phyloP scores from a whole-genome alignment of 53 echinoderm and acorn worm genomes.

The Holothuria scabra region DNA sequence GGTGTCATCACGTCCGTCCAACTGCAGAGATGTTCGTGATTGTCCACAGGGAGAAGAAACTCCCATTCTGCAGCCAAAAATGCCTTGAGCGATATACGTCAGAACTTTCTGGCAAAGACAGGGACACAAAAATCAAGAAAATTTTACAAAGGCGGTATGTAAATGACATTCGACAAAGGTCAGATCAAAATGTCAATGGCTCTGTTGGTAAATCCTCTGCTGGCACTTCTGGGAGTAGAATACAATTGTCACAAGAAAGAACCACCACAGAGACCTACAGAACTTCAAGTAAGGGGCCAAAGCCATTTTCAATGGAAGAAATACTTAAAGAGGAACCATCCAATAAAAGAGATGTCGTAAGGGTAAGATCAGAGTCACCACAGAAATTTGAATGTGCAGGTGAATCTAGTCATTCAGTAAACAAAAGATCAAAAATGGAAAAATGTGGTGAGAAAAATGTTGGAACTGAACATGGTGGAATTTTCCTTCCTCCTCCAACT shows the following conservation, averaged over 20 bases:
- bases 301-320: too few relatives aligned
- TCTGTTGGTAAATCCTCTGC: too few relatives aligned
- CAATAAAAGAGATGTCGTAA: too few relatives aligned
- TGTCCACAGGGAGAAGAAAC: slow-evolving; percentile 58
- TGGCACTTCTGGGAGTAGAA: too few relatives aligned
- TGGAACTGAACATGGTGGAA: background rate
- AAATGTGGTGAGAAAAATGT: background rate
- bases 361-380: too few relatives aligned
- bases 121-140: slow-evolving; percentile 38
- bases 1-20: slow-evolving; percentile 89
- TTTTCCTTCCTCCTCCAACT: slow-evolving; percentile 80
- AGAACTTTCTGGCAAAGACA: slow-evolving; percentile 74
- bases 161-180: slow-evolving; percentile 35
- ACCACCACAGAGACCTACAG: too few relatives aligned
- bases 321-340: too few relatives aligned
- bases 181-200: too few relatives aligned
- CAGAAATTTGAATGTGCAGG: background rate
- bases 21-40: slow-evolving; percentile 73
- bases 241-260: too few relatives aligned
- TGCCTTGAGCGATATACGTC: slow-evolving; percentile 89
- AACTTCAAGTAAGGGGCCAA: too few relatives aligned
- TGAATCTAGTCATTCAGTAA: background rate
- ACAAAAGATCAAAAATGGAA: background rate
- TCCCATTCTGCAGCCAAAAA: slow-evolving; percentile 91
- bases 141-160: slow-evolving; percentile 47